Evolutionary conservation across 2,888 invertebrate genomes (phyloP).

Genomic region (Cordylochernes scorpioides): DNA sequence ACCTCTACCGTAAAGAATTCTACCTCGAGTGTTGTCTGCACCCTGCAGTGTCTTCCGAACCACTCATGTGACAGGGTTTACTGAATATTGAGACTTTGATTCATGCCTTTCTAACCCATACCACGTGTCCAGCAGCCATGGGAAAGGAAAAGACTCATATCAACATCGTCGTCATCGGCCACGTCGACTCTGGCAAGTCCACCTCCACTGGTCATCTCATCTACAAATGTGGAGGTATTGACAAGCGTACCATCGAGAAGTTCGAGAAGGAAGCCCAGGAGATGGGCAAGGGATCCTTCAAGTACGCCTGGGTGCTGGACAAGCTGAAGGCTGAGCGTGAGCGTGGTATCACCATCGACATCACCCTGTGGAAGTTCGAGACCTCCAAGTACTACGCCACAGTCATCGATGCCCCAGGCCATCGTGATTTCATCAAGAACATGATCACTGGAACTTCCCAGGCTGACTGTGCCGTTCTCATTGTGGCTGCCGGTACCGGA

Average conservation of each 20-base stretch:
- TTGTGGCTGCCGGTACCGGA: slow-evolving; percentile 95
- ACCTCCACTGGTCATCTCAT: slow-evolving; percentile 91
- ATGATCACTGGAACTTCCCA: slow-evolving; percentile 85
- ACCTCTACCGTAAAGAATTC: too few species aligned
- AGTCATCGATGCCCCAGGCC: slow-evolving; percentile 98
- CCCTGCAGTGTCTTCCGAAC: too few species aligned
- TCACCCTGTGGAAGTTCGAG: slow-evolving; percentile 95
- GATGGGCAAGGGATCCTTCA: slow-evolving; percentile 99
- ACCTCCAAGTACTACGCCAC: slow-evolving; percentile 84
- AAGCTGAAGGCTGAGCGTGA: slow-evolving; percentile 99
- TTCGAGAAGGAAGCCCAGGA: slow-evolving; percentile 99
- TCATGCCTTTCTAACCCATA: too few species aligned
- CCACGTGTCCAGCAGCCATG: slow-evolving; percentile 34
- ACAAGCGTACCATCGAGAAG: slow-evolving; percentile 98
- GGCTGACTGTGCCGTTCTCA: slow-evolving; percentile 93
- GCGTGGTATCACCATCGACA: slow-evolving; percentile 98
- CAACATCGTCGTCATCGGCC: slow-evolving; percentile 95
- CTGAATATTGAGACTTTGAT: too few species aligned
- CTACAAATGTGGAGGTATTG: slow-evolving; percentile 99
- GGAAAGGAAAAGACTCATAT: slow-evolving; percentile 94
- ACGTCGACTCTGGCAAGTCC: slow-evolving; percentile 95
- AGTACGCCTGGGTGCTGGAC: slow-evolving; percentile 99
- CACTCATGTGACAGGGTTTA: too few species aligned
- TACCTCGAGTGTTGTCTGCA: too few species aligned
- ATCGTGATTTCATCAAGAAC: slow-evolving; percentile 99